Percentiles rank a stretch among this genome's conserved stretches.
Evolutionary conservation across 2,113 vertebrate genomes (phyloP).

Genomic region (Pristiophorus japonicus): DNA sequence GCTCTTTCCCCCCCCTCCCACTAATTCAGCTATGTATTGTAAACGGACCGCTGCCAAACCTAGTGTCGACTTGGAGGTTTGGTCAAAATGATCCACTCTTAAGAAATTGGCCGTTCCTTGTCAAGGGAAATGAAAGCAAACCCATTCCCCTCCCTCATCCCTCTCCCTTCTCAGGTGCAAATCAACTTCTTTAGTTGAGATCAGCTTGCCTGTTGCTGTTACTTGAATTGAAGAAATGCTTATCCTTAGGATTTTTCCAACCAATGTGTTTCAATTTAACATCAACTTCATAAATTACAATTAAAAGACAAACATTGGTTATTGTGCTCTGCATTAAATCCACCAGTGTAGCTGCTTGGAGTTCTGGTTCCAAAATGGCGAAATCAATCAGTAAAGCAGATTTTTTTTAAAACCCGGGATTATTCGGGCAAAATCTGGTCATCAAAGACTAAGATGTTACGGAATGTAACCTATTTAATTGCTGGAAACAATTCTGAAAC

Average conservation of each 20-base stretch:
- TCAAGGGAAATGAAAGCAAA: neutral
- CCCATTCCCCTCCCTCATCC: too few relatives aligned
- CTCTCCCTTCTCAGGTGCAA: neutral
- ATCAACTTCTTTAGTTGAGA: neutral
- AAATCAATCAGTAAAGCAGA: neutral
- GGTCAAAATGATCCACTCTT: neutral
- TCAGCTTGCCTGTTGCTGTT: neutral
- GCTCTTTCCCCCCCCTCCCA: neutral
- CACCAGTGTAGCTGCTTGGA: neutral
- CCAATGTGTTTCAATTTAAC: neutral
- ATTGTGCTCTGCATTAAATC: neutral
- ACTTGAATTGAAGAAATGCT: neutral
- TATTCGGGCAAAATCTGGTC: neutral
- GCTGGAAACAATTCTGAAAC: neutral
- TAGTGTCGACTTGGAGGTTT: neutral
- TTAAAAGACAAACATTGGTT: neutral
- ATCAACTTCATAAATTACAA: neutral
- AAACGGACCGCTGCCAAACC: neutral
- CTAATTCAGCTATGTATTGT: neutral
- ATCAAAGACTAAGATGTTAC: neutral
- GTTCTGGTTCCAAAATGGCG: neutral
- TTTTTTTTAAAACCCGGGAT: neutral
- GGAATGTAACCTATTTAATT: neutral
- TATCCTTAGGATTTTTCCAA: neutral
- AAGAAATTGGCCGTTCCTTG: neutral